Conservation (phyloP, 2,113 vertebrate genomes). For the Poeciliopsis prolifica region DNA sequence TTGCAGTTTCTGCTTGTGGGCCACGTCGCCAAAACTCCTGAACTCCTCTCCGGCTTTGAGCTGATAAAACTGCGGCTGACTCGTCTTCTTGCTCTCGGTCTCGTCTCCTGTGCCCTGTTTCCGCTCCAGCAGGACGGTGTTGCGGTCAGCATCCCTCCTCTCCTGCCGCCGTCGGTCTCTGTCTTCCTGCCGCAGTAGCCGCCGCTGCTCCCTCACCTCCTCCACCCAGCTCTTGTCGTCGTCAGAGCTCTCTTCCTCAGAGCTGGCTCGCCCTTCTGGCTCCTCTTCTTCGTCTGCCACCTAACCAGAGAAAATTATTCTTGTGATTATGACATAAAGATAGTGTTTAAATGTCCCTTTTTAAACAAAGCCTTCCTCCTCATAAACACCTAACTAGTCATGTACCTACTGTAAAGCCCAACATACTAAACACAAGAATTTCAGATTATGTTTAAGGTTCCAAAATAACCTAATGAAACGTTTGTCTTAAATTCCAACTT, state of each 20-base stretch:
- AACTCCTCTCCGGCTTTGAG: conserved; percentile 97
- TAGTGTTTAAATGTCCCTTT: no score
- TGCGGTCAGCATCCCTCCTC: conserved; percentile 83
- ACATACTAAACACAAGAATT: no score
- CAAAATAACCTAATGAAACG: no score
- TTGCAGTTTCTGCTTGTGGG: conserved; percentile 89
- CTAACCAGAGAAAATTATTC: conserved; percentile 29
- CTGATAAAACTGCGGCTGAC: conserved; percentile 93
- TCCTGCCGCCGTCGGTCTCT: conserved; percentile 80
- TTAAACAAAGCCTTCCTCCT: no score
- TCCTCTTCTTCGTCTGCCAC: conserved; percentile 85
- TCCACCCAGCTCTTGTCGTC: conserved; percentile 97
- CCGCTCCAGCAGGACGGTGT: conserved; percentile 80
- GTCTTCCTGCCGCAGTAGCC: conserved; percentile 86
- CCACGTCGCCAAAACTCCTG: conserved; percentile 90
- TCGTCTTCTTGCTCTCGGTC: conserved; percentile 31
- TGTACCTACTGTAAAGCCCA: no score
- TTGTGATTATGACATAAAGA: no score
- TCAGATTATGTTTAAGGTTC: no score
- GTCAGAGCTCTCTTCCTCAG: conserved; percentile 96
- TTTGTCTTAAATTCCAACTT: no score
- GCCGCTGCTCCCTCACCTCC: conserved; percentile 94
- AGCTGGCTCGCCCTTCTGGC: conserved; percentile 91
- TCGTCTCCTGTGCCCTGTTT: conserved; percentile 27
- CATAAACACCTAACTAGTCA: no score